Evolutionary conservation across 2,888 invertebrate species (phyloP).

Genomic region (Hypercompe scribonia): DNA sequence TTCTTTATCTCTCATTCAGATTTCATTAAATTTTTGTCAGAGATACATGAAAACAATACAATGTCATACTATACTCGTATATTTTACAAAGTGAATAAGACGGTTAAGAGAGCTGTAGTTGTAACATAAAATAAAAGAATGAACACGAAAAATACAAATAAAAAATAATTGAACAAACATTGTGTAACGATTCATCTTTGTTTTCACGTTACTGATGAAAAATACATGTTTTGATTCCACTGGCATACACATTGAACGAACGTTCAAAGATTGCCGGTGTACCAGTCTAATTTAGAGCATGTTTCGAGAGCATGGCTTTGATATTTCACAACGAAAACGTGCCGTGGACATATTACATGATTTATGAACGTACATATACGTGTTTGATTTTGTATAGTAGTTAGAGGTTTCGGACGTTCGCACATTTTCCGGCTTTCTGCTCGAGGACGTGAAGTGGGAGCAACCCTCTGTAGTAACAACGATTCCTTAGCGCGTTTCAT

Average conservation of each 20-base stretch:
- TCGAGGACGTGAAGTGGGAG: neutral
- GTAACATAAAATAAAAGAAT: slow-evolving; percentile 9
- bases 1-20: too few species aligned
- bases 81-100: neutral
- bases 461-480: neutral
- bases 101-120: neutral
- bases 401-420: neutral
- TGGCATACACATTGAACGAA: slow-evolving; percentile 29
- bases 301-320: neutral
- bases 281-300: slow-evolving; percentile 15
- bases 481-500: neutral
- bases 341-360: too few species aligned
- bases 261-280: slow-evolving; percentile 19
- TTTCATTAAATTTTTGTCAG: neutral
- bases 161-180: slow-evolving; percentile 17
- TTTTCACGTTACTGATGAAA: slow-evolving; percentile 39
- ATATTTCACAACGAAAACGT: neutral
- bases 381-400: neutral
- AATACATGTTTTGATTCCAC: slow-evolving; percentile 35
- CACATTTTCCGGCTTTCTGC: neutral
- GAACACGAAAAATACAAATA: neutral
- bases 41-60: neutral
- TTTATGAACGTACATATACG: neutral
- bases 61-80: neutral
- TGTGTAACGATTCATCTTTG: slow-evolving; percentile 13